phyloP scores from a whole-genome alignment of 2,113 vertebrate genomes.

The Neodontobutis hainanensis region DNA sequence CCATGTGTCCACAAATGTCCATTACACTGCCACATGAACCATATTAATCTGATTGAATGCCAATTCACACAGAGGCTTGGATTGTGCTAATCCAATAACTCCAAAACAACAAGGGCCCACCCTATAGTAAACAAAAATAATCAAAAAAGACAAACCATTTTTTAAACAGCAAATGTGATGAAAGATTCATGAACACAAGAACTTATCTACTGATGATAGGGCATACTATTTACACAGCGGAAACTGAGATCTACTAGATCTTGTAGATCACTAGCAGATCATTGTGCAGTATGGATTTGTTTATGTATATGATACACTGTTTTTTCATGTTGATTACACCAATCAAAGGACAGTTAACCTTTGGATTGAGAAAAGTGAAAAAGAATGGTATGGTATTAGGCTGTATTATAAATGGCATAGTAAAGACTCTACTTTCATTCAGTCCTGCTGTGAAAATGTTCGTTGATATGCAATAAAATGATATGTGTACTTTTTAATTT shows the following conservation, averaged over 20 bases:
- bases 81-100: no score
- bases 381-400: neutral
- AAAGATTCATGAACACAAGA: neutral
- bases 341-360: neutral
- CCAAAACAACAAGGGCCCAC: neutral
- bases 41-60: no score
- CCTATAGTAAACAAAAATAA: neutral
- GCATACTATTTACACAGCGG: neutral
- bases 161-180: neutral
- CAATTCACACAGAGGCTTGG: no score
- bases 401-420: neutral
- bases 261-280: conserved; percentile 7
- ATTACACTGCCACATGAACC: no score
- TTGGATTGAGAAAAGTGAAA: conserved; percentile 3
- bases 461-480: neutral
- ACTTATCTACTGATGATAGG: neutral
- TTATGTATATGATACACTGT: neutral
- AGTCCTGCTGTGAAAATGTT: neutral
- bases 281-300: conserved; percentile 1
- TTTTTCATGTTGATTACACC: neutral
- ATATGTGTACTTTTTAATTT: neutral
- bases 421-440: neutral
- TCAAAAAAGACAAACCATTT: neutral
- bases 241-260: conserved; percentile 7
- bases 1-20: no score